These are phyloP conservation scores for Chironomus riparius DNA, from an alignment of 2,888 invertebrate species.

Conservation along the genomic window DNA sequence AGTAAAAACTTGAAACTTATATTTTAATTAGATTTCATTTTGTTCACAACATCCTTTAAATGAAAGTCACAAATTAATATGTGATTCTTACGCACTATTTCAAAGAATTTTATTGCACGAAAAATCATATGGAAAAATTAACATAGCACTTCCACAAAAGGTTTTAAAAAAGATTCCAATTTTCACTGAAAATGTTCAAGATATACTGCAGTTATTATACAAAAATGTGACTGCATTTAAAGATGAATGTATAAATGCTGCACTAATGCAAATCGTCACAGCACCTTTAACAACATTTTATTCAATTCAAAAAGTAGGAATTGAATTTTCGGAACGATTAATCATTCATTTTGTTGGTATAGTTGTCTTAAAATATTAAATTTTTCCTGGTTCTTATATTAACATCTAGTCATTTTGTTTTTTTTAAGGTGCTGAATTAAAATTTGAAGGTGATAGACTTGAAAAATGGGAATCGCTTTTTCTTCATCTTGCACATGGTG, in stretches of 20 bases:
- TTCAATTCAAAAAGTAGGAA: slow-evolving; percentile 43
- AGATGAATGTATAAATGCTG: slow-evolving; percentile 53
- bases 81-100: slow-evolving; percentile 52
- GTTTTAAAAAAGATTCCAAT: not conserved
- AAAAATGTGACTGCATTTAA: slow-evolving; percentile 31
- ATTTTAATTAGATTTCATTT: slow-evolving; percentile 44
- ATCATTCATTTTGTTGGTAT: slow-evolving; percentile 22
- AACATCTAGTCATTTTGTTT: slow-evolving; percentile 37
- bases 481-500: slow-evolving; percentile 51
- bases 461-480: slow-evolving; percentile 64
- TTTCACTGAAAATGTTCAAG: not conserved
- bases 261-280: slow-evolving; percentile 55
- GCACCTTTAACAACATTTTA: slow-evolving; percentile 56
- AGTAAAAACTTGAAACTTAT: slow-evolving; percentile 24
- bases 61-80: slow-evolving; percentile 51
- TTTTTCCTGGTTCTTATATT: slow-evolving; percentile 24
- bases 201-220: not conserved
- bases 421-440: slow-evolving; percentile 57
- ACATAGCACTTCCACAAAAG: slow-evolving; percentile 48
- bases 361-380: not conserved
- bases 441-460: slow-evolving; percentile 59
- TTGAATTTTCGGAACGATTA: not conserved
- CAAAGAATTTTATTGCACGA: slow-evolving; percentile 52
- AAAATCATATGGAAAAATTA: slow-evolving; percentile 48
- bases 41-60: slow-evolving; percentile 45